These are phyloP conservation scores for Raja brachyura DNA, from an alignment of 2,113 vertebrate species.

Conservation along the genomic window DNA sequence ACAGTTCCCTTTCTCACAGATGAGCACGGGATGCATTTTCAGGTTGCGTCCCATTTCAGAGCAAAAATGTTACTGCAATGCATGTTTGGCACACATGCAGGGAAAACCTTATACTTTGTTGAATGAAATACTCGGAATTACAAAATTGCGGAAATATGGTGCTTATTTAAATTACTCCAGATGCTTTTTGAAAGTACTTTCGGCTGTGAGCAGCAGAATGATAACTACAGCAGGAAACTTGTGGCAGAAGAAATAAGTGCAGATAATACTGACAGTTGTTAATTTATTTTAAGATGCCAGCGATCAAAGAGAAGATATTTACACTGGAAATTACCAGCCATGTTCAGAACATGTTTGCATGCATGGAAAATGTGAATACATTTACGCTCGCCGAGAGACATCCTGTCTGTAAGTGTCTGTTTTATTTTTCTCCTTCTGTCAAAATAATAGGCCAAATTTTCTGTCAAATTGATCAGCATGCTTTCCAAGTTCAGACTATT, in stretches of 20 bases:
- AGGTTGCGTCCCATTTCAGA: too few relatives aligned
- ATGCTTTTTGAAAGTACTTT: neutral
- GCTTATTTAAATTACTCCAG: neutral
- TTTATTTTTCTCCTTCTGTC: neutral
- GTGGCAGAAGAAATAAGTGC: neutral
- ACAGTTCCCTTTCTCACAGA: too few relatives aligned
- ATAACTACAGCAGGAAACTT: neutral
- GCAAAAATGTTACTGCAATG: too few relatives aligned
- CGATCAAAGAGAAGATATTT: slow-evolving; percentile 82
- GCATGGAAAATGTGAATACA: slow-evolving; percentile 87
- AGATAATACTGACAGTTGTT: neutral
- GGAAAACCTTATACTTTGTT: too few relatives aligned
- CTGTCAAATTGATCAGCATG: neutral
- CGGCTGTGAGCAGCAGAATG: too few relatives aligned
- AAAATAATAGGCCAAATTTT: neutral
- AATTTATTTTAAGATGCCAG: slow-evolving; percentile 63
- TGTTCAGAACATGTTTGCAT: slow-evolving; percentile 85
- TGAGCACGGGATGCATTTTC: too few relatives aligned
- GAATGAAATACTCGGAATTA: neutral
- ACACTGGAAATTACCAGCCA: slow-evolving; percentile 74
- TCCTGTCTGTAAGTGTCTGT: slow-evolving; percentile 76
- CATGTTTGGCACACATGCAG: too few relatives aligned
- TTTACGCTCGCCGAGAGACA: slow-evolving; percentile 76
- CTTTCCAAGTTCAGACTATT: neutral
- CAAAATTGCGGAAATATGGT: neutral